Conservation (phyloP, 2,888 invertebrate genomes). For the Drosophila melanosoma region DNA sequence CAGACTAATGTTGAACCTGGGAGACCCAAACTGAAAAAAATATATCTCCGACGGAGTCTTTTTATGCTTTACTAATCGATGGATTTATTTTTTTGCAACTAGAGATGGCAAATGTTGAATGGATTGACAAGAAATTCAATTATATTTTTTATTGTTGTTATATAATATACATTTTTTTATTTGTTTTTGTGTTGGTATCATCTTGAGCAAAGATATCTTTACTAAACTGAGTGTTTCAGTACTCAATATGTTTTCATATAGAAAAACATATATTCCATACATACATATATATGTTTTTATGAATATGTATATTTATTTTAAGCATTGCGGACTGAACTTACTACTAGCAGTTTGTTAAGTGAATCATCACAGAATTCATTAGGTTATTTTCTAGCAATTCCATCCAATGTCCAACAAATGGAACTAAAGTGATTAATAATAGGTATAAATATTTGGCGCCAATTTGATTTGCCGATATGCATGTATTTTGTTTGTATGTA, state of each 20-base stretch:
- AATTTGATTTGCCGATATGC: background rate
- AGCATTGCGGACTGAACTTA: background rate
- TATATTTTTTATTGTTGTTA: background rate
- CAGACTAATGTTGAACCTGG: constrained; percentile 7
- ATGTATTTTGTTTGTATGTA: background rate
- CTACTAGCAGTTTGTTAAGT: constrained; percentile 15
- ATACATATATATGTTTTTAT: constrained; percentile 3
- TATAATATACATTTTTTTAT: no score
- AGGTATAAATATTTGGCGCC: background rate
- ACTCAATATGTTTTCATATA: background rate
- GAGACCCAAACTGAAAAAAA: background rate
- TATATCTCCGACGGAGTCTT: constrained; percentile 5
- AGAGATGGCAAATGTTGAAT: constrained; percentile 37
- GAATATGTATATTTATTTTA: background rate
- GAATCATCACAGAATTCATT: constrained; percentile 6
- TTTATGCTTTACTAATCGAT: constrained; percentile 47
- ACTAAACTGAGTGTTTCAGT: background rate
- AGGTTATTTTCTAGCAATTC: background rate
- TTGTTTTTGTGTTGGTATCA: background rate
- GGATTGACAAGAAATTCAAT: constrained; percentile 12
- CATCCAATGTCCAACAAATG: background rate
- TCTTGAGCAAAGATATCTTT: background rate
- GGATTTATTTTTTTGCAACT: constrained; percentile 20
- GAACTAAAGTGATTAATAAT: background rate
- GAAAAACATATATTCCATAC: no score